Evolutionary conservation across 1,140 invertebrate genomes (phyloP).

Genomic region (Brachionus rotundiformis): DNA sequence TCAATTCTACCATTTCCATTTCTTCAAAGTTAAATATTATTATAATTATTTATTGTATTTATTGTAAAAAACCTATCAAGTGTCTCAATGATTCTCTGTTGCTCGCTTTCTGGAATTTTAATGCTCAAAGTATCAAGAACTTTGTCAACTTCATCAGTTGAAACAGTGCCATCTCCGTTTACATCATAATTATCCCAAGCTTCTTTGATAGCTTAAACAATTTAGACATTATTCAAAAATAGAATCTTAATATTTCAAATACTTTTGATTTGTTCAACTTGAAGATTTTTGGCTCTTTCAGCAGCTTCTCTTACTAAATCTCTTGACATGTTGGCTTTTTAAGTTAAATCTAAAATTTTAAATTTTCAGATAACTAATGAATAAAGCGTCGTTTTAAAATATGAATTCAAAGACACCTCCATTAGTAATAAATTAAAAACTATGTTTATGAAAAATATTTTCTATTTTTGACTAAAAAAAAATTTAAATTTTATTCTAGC

Average conservation of each 20-base stretch:
- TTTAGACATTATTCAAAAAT: not conserved
- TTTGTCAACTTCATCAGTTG: constrained; percentile 28
- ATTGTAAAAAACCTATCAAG: constrained; percentile 49
- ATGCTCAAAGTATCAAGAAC: constrained; percentile 24
- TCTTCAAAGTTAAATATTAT: not conserved
- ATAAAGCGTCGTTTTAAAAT: not conserved
- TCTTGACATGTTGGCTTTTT: constrained; percentile 30
- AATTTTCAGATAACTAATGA: not conserved
- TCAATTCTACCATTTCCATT: constrained; percentile 47
- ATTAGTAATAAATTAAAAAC: not conserved
- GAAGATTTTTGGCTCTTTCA: constrained; percentile 36
- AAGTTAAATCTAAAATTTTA: not conserved
- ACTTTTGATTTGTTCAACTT: constrained; percentile 44
- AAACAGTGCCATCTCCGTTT: constrained; percentile 47
- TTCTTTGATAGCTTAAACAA: constrained; percentile 34
- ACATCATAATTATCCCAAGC: constrained; percentile 49
- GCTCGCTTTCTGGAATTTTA: constrained; percentile 32
- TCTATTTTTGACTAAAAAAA: not conserved
- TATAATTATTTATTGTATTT: not conserved
- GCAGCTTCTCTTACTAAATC: constrained; percentile 48
- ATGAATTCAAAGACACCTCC: not conserved
- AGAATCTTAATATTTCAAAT: not conserved
- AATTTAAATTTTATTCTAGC: not conserved
- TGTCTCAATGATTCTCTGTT: not conserved
- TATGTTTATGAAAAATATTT: not conserved